Evolutionary conservation across 2,888 invertebrate species (phyloP).

Genomic region (Schizotus pectinicornis): DNA sequence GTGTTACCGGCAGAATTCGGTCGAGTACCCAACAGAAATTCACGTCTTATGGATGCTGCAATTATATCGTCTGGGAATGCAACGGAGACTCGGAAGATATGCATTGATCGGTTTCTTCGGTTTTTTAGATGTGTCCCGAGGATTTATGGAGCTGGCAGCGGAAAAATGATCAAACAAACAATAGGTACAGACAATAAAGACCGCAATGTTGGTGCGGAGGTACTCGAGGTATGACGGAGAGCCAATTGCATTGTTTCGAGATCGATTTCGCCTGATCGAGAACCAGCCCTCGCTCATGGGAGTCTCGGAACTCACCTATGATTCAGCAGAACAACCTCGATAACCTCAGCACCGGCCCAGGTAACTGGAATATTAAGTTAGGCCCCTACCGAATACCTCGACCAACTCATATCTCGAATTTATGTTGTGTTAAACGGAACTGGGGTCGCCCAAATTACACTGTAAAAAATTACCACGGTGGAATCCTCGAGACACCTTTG

Average conservation of each 20-base stretch:
- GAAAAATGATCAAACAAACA: too few species aligned
- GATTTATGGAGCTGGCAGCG: constrained; percentile 9
- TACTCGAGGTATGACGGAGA: not conserved
- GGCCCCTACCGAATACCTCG: not conserved
- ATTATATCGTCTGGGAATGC: constrained; percentile 37
- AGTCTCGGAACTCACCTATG: constrained; percentile 5
- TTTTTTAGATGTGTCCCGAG: not conserved
- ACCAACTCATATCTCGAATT: not conserved
- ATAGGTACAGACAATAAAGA: too few species aligned
- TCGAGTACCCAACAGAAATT: constrained; percentile 12
- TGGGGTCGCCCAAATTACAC: too few species aligned
- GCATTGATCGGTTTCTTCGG: constrained; percentile 16
- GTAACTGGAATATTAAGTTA: constrained; percentile 1
- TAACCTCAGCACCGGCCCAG: constrained; percentile 3
- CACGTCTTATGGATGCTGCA: constrained; percentile 25
- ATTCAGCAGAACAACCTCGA: constrained; percentile 7
- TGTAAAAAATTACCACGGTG: too few species aligned
- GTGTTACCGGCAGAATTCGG: too few species aligned
- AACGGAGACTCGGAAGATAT: constrained; percentile 24
- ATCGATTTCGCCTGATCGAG: too few species aligned
- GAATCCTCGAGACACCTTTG: too few species aligned
- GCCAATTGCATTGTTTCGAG: not conserved
- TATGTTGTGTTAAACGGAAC: constrained; percentile 2
- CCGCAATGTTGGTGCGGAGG: not conserved
- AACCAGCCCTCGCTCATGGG: not conserved